Evolutionary conservation across 2,113 vertebrate genomes (phyloP).

Genomic region (Sinocyclocheilus anshuiensis): DNA sequence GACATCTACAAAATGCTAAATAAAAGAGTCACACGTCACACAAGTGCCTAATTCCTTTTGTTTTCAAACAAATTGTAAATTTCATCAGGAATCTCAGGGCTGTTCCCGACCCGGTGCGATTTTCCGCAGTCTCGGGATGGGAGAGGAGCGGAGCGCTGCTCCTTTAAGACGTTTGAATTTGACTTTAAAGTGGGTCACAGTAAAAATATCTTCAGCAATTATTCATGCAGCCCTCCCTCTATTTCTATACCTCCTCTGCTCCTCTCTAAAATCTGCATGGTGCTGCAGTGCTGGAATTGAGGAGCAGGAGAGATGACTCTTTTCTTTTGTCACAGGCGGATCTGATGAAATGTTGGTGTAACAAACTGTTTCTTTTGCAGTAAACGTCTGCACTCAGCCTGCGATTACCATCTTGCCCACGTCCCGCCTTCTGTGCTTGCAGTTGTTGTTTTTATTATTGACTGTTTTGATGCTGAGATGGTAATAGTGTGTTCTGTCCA

Average conservation of each 20-base stretch:
- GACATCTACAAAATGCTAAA: not conserved
- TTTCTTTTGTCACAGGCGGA: slow-evolving; percentile 62
- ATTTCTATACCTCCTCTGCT: slow-evolving; percentile 58
- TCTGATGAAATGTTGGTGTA: slow-evolving; percentile 69
- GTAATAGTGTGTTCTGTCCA: not conserved
- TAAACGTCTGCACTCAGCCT: slow-evolving; percentile 48
- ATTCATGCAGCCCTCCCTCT: slow-evolving; percentile 75
- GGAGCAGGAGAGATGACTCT: slow-evolving; percentile 62
- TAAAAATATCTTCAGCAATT: slow-evolving; percentile 83
- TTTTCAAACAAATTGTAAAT: not conserved
- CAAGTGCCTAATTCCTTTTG: not conserved
- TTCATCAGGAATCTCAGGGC: not conserved
- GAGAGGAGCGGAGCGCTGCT: slow-evolving; percentile 62
- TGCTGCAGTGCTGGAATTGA: slow-evolving; percentile 66
- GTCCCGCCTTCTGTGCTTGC: slow-evolving; percentile 32
- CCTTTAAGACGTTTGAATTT: slow-evolving; percentile 73
- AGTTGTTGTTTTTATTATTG: slow-evolving; percentile 44
- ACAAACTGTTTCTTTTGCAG: slow-evolving; percentile 45
- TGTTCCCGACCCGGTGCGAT: not conserved
- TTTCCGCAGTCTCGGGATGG: slow-evolving; percentile 30
- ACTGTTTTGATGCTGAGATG: slow-evolving; percentile 26
- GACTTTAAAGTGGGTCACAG: slow-evolving; percentile 80
- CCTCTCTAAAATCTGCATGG: slow-evolving; percentile 67
- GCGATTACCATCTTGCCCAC: slow-evolving; percentile 48
- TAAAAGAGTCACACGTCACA: not conserved